Evolutionary conservation across 2,113 vertebrate species (phyloP).

Genomic region (Prietella phreatophila): DNA sequence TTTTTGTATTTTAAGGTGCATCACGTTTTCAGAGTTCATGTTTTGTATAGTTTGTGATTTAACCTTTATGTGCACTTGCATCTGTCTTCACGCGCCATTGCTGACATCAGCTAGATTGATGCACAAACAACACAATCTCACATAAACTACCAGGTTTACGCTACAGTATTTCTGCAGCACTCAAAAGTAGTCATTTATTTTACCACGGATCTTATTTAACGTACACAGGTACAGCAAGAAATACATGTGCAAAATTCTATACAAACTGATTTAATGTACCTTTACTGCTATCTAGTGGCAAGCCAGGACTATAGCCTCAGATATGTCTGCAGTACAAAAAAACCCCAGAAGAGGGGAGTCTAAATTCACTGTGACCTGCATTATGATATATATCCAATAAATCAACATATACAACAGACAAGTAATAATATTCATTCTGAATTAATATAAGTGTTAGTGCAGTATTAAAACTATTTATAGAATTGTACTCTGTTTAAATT

Average conservation of each 20-base stretch:
- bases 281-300: conserved; percentile 49
- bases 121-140: not conserved
- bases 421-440: not conserved
- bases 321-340: not conserved
- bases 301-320: not conserved
- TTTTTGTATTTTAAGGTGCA: too few relatives aligned
- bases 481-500: not conserved
- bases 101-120: not conserved
- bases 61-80: too few relatives aligned
- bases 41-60: too few relatives aligned
- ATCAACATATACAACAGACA: not conserved
- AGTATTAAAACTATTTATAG: not conserved
- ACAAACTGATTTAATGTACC: not conserved
- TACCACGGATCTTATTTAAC: not conserved
- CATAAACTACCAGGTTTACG: not conserved
- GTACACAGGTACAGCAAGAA: not conserved
- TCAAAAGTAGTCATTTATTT: not conserved
- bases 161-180: not conserved
- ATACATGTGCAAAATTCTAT: not conserved
- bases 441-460: too few relatives aligned
- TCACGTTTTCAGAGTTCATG: too few relatives aligned
- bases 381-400: not conserved
- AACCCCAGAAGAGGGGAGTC: not conserved
- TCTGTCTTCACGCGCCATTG: too few relatives aligned
- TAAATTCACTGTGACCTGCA: not conserved